These are phyloP conservation scores for Poliocrania exsul DNA, from an alignment of 2,797 vertebrate genomes.

Conservation along the genomic window DNA sequence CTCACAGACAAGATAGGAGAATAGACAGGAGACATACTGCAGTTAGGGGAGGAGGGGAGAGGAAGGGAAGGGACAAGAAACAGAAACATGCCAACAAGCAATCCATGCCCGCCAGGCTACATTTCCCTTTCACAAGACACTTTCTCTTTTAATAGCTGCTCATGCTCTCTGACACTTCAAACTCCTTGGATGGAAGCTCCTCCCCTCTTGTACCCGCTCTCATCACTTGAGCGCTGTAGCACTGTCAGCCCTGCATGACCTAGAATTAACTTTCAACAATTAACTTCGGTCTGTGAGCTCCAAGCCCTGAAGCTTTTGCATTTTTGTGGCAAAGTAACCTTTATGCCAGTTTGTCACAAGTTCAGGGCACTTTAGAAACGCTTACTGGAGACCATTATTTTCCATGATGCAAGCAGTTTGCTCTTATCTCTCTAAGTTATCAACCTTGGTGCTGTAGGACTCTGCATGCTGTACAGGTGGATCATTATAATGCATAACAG, in stretches of 20 bases:
- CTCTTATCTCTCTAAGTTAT: slow-evolving; percentile 73
- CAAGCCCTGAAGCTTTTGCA: slow-evolving; percentile 57
- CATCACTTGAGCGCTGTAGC: slow-evolving; percentile 21
- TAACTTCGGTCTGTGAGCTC: slow-evolving; percentile 43
- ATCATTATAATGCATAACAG: slow-evolving; percentile 38
- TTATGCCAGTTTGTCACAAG: slow-evolving; percentile 76
- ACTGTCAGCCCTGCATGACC: slow-evolving; percentile 66
- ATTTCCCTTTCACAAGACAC: slow-evolving; percentile 32
- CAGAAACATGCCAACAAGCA: background rate
- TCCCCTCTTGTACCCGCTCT: slow-evolving; percentile 11
- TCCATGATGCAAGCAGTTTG: slow-evolving; percentile 82
- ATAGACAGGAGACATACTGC: background rate
- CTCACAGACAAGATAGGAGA: background rate
- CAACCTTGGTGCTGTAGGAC: slow-evolving; percentile 44
- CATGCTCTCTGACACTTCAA: slow-evolving; percentile 3
- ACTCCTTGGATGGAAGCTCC: slow-evolving; percentile 37
- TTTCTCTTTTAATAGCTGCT: slow-evolving; percentile 65
- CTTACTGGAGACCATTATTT: slow-evolving; percentile 69
- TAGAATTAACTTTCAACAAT: slow-evolving; percentile 76
- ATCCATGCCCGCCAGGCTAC: background rate
- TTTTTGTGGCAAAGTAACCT: slow-evolving; percentile 72
- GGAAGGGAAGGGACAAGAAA: background rate
- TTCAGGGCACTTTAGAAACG: slow-evolving; percentile 71
- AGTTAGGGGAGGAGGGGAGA: background rate
- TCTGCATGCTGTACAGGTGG: slow-evolving; percentile 55